These are phyloP conservation scores for Prionailurus viverrinus DNA, from an alignment of 2,113 vertebrate genomes.

Conservation along the genomic window DNA sequence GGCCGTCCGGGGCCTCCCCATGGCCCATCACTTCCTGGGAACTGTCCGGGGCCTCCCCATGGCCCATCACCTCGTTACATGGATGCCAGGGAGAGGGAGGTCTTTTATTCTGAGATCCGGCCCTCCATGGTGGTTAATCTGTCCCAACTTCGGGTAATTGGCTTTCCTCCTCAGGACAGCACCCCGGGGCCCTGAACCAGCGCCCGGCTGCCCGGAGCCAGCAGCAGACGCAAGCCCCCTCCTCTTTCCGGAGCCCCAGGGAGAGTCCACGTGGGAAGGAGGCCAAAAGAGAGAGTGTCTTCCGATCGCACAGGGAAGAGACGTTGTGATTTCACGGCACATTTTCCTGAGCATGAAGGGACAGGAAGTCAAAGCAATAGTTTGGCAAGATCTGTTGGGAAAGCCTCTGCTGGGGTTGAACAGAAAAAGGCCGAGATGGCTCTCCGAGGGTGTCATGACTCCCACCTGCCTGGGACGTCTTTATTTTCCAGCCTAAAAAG, in stretches of 20 bases:
- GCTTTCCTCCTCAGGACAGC: conserved; percentile 48
- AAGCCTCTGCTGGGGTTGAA: conserved; percentile 51
- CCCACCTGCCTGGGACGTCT: conserved; percentile 28
- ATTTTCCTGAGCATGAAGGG: conserved; percentile 41
- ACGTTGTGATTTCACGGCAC: conserved; percentile 13
- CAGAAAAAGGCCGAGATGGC: background rate
- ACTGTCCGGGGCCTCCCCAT: no score
- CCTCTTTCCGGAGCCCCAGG: background rate
- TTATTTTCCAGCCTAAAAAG: conserved; percentile 48
- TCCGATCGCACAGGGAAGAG: background rate
- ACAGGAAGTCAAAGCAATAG: conserved; percentile 33
- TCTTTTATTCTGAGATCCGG: background rate
- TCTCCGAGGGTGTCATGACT: background rate
- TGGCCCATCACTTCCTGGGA: no score
- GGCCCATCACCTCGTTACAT: background rate
- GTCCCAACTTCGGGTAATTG: background rate
- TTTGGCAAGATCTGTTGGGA: background rate
- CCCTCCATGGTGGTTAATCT: no score
- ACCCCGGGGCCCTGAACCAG: background rate
- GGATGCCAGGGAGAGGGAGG: background rate
- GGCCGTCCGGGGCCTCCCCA: no score
- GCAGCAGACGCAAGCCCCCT: background rate
- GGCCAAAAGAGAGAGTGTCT: background rate
- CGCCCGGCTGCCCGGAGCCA: background rate
- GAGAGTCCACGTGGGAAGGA: background rate